These are phyloP conservation scores for Psittacula derbiana DNA, from an alignment of 2,797 vertebrate species.

Conservation along the genomic window DNA sequence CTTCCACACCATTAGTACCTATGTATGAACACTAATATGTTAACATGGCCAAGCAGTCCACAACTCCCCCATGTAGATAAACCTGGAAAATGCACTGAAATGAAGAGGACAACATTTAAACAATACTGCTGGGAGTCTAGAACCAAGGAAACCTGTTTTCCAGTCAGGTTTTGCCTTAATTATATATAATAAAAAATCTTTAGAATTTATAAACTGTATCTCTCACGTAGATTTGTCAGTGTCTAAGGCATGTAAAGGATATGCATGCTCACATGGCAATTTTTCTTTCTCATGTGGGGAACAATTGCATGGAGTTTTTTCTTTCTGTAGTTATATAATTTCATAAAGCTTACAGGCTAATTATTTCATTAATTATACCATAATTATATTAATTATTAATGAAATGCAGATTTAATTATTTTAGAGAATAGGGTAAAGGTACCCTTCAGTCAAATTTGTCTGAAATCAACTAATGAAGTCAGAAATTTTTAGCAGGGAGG, in stretches of 20 bases:
- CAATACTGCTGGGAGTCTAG: not conserved
- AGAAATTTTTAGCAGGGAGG: slow-evolving; percentile 18
- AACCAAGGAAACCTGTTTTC: not conserved
- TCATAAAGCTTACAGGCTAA: not conserved
- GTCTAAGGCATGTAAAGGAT: not conserved
- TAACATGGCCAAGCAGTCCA: not conserved
- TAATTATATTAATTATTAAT: slow-evolving; percentile 23
- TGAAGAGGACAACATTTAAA: not conserved
- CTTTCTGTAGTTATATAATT: not conserved
- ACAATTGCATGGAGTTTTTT: not conserved
- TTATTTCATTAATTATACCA: slow-evolving; percentile 2
- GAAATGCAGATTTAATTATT: slow-evolving; percentile 21
- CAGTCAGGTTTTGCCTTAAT: not conserved
- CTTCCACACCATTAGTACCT: not conserved
- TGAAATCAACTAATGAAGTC: slow-evolving; percentile 37
- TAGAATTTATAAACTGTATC: not conserved
- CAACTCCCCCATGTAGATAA: not conserved
- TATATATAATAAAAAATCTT: not conserved
- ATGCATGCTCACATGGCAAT: not conserved
- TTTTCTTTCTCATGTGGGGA: not conserved
- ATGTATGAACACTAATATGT: not conserved
- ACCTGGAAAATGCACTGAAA: not conserved
- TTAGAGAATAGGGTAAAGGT: slow-evolving; percentile 25
- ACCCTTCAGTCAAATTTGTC: slow-evolving; percentile 55
- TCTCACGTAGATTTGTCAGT: not conserved